Evolutionary conservation across 2,888 invertebrate species (phyloP).

Genomic region (Acanthococcus lagerstroemiae): DNA sequence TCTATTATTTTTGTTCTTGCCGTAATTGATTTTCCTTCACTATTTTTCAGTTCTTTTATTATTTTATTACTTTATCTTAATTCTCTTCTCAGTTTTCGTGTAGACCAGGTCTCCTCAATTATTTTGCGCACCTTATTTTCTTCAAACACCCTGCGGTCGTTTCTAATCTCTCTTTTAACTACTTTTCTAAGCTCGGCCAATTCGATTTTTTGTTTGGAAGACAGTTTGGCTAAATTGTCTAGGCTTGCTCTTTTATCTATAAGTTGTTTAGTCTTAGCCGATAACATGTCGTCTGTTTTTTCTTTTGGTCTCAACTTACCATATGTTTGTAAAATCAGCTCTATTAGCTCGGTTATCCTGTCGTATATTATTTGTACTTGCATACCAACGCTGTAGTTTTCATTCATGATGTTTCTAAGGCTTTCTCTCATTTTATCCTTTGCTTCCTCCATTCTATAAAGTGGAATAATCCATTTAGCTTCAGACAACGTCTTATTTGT

Average conservation of each 20-base stretch:
- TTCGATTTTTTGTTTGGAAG: not conserved
- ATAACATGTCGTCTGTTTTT: not conserved
- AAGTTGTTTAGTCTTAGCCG: not conserved
- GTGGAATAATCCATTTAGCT: too few relatives aligned
- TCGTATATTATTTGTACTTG: not conserved
- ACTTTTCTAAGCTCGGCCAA: not conserved
- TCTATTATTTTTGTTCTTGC: not conserved
- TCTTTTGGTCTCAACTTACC: not conserved
- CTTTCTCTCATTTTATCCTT: too few relatives aligned
- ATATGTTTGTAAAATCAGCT: not conserved
- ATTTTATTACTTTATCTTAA: not conserved
- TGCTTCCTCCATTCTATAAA: too few relatives aligned
- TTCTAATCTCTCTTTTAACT: not conserved
- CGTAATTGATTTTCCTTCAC: not conserved
- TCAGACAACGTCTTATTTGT: too few relatives aligned
- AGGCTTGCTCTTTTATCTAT: not conserved
- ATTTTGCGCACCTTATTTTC: not conserved
- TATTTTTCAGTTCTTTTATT: not conserved
- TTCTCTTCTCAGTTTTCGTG: not conserved
- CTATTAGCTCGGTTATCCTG: not conserved
- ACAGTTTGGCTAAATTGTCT: not conserved
- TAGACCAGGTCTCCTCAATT: not conserved
- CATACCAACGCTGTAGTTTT: not conserved
- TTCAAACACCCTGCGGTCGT: not conserved
- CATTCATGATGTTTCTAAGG: too few relatives aligned